Percentiles rank a stretch among this genome's conserved stretches.
phyloP scores from a whole-genome alignment of 2,888 invertebrate species.

The Acrobasis repandana region DNA sequence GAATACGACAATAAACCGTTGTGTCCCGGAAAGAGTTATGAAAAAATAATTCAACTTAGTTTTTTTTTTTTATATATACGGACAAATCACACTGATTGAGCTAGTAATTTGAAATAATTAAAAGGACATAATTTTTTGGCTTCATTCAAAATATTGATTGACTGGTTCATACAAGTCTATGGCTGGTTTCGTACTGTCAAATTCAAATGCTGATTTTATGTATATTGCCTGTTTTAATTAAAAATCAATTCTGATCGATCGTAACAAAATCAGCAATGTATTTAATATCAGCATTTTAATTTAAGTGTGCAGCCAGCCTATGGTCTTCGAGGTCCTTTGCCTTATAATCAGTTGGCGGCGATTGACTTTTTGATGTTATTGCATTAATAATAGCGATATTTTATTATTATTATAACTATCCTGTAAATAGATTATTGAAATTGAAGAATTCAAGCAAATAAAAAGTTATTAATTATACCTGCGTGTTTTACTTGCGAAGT shows the following conservation, averaged over 20 bases:
- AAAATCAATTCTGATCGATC: too few relatives aligned
- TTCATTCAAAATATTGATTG: neutral
- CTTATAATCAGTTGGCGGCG: constrained; percentile 12
- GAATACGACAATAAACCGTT: too few relatives aligned
- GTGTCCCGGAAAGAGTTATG: too few relatives aligned
- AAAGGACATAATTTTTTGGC: neutral
- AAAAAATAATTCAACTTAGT: too few relatives aligned
- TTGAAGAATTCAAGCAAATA: constrained; percentile 53
- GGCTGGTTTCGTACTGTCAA: too few relatives aligned
- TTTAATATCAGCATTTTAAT: too few relatives aligned
- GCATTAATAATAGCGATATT: constrained; percentile 42
- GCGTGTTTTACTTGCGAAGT: constrained; percentile 11
- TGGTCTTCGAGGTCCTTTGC: neutral
- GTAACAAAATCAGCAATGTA: too few relatives aligned
- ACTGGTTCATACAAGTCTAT: constrained; percentile 4
- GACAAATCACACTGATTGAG: too few relatives aligned
- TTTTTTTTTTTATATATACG: too few relatives aligned
- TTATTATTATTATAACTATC: constrained; percentile 45
- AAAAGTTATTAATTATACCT: constrained; percentile 43
- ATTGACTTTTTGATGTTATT: constrained; percentile 41
- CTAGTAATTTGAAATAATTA: neutral
- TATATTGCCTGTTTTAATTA: too few relatives aligned
- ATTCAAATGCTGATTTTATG: too few relatives aligned
- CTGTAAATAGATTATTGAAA: constrained; percentile 57
- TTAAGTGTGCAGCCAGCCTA: too few relatives aligned